Evolutionary conservation across 1,140 invertebrate genomes (phyloP).

Genomic region (Caenorhabditis latens): DNA sequence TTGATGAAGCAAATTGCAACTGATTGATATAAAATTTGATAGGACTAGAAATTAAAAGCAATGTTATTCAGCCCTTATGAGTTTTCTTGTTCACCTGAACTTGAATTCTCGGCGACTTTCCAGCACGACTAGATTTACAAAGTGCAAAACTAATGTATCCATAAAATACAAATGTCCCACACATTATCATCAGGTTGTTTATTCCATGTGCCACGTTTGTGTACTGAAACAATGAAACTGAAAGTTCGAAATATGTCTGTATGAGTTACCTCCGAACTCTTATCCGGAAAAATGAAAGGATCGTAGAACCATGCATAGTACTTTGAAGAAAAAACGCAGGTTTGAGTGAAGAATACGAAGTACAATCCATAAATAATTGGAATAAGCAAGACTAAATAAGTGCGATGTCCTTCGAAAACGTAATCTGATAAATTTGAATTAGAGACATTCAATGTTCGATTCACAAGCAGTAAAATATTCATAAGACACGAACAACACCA

Average conservation of each 20-base stretch:
- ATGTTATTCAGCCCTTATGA: no score
- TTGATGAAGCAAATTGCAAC: conserved; percentile 17
- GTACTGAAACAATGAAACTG: conserved; percentile 11
- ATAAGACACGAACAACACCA: conserved; percentile 39
- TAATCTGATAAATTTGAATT: not conserved
- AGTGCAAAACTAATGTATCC: not conserved
- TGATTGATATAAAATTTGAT: conserved; percentile 17
- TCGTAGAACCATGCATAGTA: conserved; percentile 55
- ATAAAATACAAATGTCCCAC: conserved; percentile 12
- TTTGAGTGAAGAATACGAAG: conserved; percentile 19
- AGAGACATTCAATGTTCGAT: conserved; percentile 15
- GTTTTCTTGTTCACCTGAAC: not conserved
- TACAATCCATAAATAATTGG: conserved; percentile 28
- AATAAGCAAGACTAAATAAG: not conserved
- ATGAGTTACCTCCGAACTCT: not conserved
- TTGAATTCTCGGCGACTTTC: not conserved
- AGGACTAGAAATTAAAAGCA: not conserved
- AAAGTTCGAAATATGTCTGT: not conserved
- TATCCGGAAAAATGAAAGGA: conserved; percentile 24
- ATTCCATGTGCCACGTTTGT: conserved; percentile 26
- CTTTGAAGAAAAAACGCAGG: conserved; percentile 11
- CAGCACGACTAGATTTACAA: not conserved
- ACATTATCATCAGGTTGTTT: conserved; percentile 46
- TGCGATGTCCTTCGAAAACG: conserved; percentile 38
- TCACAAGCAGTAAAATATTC: conserved; percentile 34